Evolutionary conservation across 2,113 vertebrate species (phyloP), one percentile per base, ranked within the genome.

Genomic region (Sander vitreus): DNA sequence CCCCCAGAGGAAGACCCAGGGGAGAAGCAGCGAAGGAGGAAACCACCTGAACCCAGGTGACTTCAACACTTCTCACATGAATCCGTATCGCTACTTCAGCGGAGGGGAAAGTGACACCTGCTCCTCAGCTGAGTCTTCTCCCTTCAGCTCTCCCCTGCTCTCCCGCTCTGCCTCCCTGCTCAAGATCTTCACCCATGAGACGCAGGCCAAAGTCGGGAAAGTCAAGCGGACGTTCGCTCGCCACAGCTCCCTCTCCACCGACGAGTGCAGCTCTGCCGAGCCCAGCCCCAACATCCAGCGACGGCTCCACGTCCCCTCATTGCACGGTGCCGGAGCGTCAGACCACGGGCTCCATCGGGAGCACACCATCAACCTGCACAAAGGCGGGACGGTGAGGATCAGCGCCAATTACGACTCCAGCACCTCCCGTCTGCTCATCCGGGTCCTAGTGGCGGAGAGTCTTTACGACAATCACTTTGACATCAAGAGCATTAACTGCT

Each of bases 91-190:
- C 11, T 97, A 97, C 84, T 97, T 99, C 91, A 98, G 98, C 0
- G 98, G 98, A 0, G 97, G 97, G 0, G 98, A 99, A 73, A 99
- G 98, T 3, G 98, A 99, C 93, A 99, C 98, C 0, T 97, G 97
- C 80, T 99, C 98, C 33, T 99, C 98, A 0, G 97, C 97, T 0
- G 98, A 99, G 90, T 99, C 98, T 0, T 99, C 98, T 0, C 98
- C 98, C 0, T 99, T 99, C 27, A 96, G 96, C 63, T 99, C 98
- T 0, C 98, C 98, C 0, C 90, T 99, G 85, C 96, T 99, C 0
- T 98, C 98, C 0, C 97, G 98, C 69, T 99, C 98, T 0, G 96
- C 97, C 12, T 99, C 98, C 0, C 94, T 99, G 81, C 96, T 99
- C 72, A 97, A 96, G 91, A 96, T 98, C 89, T 98, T 99, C 85